Conservation (phyloP, 2,888 invertebrate genomes). For the Pollenia labialis region DNA sequence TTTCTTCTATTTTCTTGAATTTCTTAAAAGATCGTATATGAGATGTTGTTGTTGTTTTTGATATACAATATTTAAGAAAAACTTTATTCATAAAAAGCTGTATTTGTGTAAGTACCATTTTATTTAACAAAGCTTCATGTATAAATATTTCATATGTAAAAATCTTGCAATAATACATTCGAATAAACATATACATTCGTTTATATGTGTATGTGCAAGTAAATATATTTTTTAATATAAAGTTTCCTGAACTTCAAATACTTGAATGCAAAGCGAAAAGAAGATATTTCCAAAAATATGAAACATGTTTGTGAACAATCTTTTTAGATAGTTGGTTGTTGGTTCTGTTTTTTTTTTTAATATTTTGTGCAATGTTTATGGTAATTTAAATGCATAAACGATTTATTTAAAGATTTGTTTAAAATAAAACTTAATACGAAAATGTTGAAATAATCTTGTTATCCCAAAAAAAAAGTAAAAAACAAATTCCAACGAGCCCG, state of each 20-base stretch:
- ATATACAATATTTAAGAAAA: constrained; percentile 16
- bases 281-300: too few relatives aligned
- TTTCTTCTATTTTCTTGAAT: constrained; percentile 3
- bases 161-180: constrained; percentile 10
- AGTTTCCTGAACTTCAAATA: background rate
- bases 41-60: constrained; percentile 32
- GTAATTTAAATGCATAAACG: too few relatives aligned
- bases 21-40: constrained; percentile 20
- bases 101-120: constrained; percentile 23
- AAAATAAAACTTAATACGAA: too few relatives aligned
- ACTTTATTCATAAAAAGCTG: constrained; percentile 22
- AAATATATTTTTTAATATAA: constrained; percentile 7
- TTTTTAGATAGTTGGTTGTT: too few relatives aligned
- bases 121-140: constrained; percentile 27
- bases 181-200: background rate
- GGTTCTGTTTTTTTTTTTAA: too few relatives aligned
- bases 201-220: too few relatives aligned
- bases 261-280: background rate
- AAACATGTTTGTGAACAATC: too few relatives aligned
- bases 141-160: constrained; percentile 30
- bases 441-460: too few relatives aligned
- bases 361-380: too few relatives aligned
- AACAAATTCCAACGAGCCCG: too few relatives aligned
- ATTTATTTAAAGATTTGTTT: too few relatives aligned
- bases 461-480: too few relatives aligned